Base-by-base conservation (phyloP, 2,797 vertebrate genomes). In the Pelobates cultripes region DNA sequence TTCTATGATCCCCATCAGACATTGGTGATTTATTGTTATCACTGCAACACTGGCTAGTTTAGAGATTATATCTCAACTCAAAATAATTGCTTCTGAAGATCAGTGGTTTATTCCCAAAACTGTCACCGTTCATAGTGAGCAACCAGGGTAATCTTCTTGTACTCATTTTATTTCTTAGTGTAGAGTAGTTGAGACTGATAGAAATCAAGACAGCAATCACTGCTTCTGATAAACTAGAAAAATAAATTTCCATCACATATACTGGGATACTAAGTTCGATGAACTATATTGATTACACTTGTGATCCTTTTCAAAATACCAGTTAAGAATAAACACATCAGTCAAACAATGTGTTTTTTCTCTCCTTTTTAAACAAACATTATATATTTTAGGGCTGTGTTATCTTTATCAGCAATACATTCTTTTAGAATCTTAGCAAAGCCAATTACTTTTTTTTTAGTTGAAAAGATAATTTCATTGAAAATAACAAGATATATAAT, bases 141-240 rank as follows among this genome's bases (percentile, higher is more conserved):
- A 47, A 79, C 77, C 47, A 17, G 77, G 69, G 68, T 79, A 79
- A 79, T 73, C 77, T 79, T 79, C 60, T 43, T 66, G 70, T 60
- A 41, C 57, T 79, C 70, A 72, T 79, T 79, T 73, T 73, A 70
- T 79, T 72, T 66, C 57, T 79, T 79, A 72, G 77, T 79, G 60
- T 73, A 53, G 57, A 66, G 57, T 66, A 66, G 60, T 66, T 73
- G 77, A 72, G 60, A 57, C 57, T 79, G 77, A 79, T 79, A 57
- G 70, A 57, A 70, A 77, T 77, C 75, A 77, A 77, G 51, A 69
- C 51, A 60, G 66, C 77, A 80, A 66, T 64, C 63, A 64, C 63
- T 73, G 72, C 71, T 80, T 41, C 71, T 60, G 78, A 80, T 80
- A 79, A 73, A 40, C 45, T 45, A 47, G 60, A 13, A 3, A 28